Percentiles rank a stretch among this genome's conserved stretches.
Evolutionary conservation across 2,797 vertebrate species (phyloP).

Genomic region (Oreortyx pictus): DNA sequence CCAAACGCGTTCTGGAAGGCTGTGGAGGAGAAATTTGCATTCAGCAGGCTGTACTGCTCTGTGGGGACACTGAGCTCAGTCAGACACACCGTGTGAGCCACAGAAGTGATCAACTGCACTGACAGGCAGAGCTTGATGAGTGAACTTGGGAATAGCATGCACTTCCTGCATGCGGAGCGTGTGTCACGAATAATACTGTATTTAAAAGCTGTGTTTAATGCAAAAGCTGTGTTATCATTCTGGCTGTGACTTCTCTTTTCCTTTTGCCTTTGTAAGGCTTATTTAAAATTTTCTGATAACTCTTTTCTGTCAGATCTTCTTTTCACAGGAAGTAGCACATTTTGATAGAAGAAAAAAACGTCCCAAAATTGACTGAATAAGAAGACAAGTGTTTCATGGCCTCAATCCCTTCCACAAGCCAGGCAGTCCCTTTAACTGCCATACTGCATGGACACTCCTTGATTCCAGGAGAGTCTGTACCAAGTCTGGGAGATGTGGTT

Average conservation of each 20-base stretch:
- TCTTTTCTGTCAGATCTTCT: neutral
- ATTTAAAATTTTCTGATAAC: neutral
- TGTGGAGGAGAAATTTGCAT: neutral
- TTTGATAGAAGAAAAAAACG: neutral
- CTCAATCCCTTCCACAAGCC: neutral
- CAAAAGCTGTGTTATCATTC: neutral
- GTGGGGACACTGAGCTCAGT: neutral
- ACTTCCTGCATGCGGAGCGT: neutral
- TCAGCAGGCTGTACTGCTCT: neutral
- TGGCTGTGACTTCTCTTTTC: neutral
- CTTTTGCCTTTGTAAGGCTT: neutral
- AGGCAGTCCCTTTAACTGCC: neutral
- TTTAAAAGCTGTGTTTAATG: neutral
- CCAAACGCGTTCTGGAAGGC: neutral
- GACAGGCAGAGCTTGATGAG: neutral
- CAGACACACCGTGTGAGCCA: neutral
- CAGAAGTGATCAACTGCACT: neutral
- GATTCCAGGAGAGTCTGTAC: neutral
- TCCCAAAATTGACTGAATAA: neutral
- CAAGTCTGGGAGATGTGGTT: neutral
- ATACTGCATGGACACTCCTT: neutral
- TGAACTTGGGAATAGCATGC: neutral
- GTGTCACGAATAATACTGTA: neutral
- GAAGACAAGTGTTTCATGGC: neutral
- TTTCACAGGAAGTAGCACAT: neutral